Percentiles rank a stretch among this genome's conserved stretches.
phyloP scores from a whole-genome alignment of 1,140 invertebrate species.

The Wasmannia auropunctata region DNA sequence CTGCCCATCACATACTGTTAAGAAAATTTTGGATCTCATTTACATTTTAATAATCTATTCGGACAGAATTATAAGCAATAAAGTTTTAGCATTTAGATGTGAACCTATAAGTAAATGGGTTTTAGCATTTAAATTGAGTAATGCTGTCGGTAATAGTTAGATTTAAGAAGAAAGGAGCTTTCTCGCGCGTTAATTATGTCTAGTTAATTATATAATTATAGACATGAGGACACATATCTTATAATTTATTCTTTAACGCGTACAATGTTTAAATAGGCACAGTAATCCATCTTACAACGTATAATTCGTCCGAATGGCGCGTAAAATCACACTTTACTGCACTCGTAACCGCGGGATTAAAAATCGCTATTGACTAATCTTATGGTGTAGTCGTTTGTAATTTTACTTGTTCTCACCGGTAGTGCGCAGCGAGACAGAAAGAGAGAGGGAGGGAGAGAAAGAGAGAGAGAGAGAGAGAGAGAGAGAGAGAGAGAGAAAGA shows the following conservation, averaged over 20 bases:
- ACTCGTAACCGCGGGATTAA: neutral
- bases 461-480: too few species aligned
- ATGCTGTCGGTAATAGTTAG: slow-evolving; percentile 1
- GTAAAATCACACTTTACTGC: neutral
- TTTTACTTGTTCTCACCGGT: slow-evolving; percentile 8
- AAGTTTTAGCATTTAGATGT: slow-evolving; percentile 51
- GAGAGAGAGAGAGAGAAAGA: too few species aligned
- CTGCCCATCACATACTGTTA: neutral
- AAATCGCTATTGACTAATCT: neutral
- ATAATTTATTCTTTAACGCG: neutral
- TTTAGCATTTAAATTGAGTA: slow-evolving; percentile 50
- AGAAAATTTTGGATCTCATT: slow-evolving; percentile 10
- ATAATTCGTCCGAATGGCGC: neutral
- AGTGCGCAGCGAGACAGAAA: neutral
- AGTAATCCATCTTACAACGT: neutral
- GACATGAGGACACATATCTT: neutral
- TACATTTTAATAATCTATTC: slow-evolving; percentile 31
- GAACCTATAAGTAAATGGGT: slow-evolving; percentile 16
- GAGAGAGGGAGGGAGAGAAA: too few species aligned
- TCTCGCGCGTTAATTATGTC: too few species aligned
- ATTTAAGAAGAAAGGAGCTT: neutral
- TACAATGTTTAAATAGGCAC: neutral
- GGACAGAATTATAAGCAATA: slow-evolving; percentile 35
- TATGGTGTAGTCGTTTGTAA: neutral
- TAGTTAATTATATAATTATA: neutral